phyloP scores from a whole-genome alignment of 2,113 vertebrate species.

The Xiphophorus hellerii region DNA sequence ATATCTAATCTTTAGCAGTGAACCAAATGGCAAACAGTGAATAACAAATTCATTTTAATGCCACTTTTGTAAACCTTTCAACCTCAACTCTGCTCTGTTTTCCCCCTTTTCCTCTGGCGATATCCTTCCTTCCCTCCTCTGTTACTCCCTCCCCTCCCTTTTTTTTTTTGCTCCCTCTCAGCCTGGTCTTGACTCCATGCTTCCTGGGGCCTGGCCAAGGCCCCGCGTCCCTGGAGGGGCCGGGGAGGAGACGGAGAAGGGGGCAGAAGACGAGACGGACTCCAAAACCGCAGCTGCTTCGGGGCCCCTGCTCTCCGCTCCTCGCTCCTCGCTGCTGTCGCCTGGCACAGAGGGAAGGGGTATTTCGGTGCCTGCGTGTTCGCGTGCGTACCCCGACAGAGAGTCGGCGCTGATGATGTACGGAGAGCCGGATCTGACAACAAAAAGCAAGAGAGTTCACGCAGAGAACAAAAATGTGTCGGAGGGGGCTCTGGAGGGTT shows the following conservation, averaged over 20 bases:
- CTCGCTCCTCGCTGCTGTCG: conserved; percentile 64
- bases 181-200: conserved; percentile 80
- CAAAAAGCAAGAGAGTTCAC: conserved; percentile 80
- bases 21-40: background rate
- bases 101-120: conserved; percentile 62
- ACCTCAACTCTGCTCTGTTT: conserved; percentile 59
- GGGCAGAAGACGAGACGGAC: conserved; percentile 74
- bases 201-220: conserved; percentile 81
- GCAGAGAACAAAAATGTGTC: conserved; percentile 79
- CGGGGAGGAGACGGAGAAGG: conserved; percentile 77
- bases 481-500: conserved; percentile 69
- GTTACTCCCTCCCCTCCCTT: background rate
- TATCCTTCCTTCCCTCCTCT: conserved; percentile 64
- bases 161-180: conserved; percentile 62
- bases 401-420: conserved; percentile 72
- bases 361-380: conserved; percentile 58
- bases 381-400: conserved; percentile 67
- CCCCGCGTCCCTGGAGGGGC: conserved; percentile 78
- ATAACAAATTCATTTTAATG: conserved; percentile 5
- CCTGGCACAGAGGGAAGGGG: conserved; percentile 76
- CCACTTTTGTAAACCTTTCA: conserved; percentile 41
- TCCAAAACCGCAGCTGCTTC: conserved; percentile 82
- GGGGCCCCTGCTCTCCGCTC: conserved; percentile 47
- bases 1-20: background rate
- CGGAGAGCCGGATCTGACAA: conserved; percentile 81